A percentile compares a stretch with the other conserved stretches of the same genome.
phyloP scores from a whole-genome alignment of 2,113 vertebrate genomes.

The Nothobranchius kuhntae region DNA sequence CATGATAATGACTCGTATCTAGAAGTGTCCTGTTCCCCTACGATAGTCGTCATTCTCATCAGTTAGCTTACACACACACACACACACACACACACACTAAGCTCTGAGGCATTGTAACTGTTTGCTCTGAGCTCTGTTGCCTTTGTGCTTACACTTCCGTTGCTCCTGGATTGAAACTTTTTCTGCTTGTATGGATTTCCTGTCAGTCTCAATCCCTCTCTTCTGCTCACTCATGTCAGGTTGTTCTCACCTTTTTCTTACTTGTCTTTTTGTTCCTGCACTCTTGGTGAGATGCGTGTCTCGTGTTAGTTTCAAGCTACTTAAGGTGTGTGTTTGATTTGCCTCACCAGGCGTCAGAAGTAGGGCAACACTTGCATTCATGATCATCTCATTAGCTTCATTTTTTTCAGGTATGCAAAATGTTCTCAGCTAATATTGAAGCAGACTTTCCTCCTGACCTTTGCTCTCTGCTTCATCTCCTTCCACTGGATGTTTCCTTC shows the following conservation, averaged over 20 bases:
- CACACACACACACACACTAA: neutral
- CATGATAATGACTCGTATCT: slow-evolving; percentile 39
- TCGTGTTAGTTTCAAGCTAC: slow-evolving; percentile 14
- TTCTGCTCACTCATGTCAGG: slow-evolving; percentile 13
- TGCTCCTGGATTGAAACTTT: slow-evolving; percentile 19
- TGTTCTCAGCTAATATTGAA: slow-evolving; percentile 7
- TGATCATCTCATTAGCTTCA: slow-evolving; percentile 24
- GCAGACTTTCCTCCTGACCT: slow-evolving; percentile 7
- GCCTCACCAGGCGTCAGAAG: slow-evolving; percentile 28
- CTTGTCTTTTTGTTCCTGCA: slow-evolving; percentile 11
- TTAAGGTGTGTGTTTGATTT: slow-evolving; percentile 39
- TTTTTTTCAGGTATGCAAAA: slow-evolving; percentile 35
- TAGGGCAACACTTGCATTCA: slow-evolving; percentile 59
- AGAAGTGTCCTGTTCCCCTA: slow-evolving; percentile 36
- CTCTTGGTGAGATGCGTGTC: neutral
- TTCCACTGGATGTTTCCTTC: neutral
- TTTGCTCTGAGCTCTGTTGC: neutral
- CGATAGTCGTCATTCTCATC: slow-evolving; percentile 39
- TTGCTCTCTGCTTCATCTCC: slow-evolving; percentile 4
- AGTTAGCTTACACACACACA: slow-evolving; percentile 10
- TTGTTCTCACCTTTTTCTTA: slow-evolving; percentile 10
- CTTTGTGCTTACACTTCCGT: neutral
- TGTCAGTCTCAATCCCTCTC: slow-evolving; percentile 27
- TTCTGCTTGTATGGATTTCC: slow-evolving; percentile 13
- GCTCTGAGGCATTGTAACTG: too few species aligned